Evolutionary conservation across 2,113 vertebrate genomes (phyloP), one percentile per base, ranked within the genome.

Genomic region (Esox niger): DNA sequence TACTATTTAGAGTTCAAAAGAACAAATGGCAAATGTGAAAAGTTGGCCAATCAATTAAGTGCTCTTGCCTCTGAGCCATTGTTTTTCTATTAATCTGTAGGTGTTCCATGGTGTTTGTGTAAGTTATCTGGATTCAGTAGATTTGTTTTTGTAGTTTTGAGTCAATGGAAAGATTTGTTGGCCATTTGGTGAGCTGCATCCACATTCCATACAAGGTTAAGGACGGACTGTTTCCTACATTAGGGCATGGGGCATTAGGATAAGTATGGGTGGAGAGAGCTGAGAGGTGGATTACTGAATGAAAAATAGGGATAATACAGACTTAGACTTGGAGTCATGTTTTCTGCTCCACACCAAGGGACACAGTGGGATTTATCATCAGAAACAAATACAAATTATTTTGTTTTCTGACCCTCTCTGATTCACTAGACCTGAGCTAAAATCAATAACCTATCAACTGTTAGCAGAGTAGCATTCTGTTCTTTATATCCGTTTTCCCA

Each of bases 161-260:
- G n/a, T 27, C 49, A 49, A 77, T 77, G 73, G 60, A 62, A 71
- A 62, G 55, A 69, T 73, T 49, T 59, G 21, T 59, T 68, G 15
- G 33, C 35, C 58, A 21, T 68, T 70, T 70, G 33, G 21, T 23
- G 54, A 68, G 29, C 7, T 66, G 60, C 26, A 35, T 74, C 38
- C 46, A 59, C 57, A 68, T 71, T 73, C 52, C 56, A 46, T 32
- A 69, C 47, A 59, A 54, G 47, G 61, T 74, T 73, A 70, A 73
- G 55, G 32, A 43, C 47, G 7, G 46, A 63, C 38, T 66, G 64
- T 60, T 72, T 60, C 54, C 52, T 27, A 33, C 47, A 77, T 72
- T 67, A 63, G 61, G 65, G 32, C 32, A 43, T 29, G 8, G 30
- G 29, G 29, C 61, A 71, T 21, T 52, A 52, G 57, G 29, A 13